Evolutionary conservation across 2,888 invertebrate genomes (phyloP), one percentile per base, ranked within the genome.

Genomic region (Xylocampa areola): DNA sequence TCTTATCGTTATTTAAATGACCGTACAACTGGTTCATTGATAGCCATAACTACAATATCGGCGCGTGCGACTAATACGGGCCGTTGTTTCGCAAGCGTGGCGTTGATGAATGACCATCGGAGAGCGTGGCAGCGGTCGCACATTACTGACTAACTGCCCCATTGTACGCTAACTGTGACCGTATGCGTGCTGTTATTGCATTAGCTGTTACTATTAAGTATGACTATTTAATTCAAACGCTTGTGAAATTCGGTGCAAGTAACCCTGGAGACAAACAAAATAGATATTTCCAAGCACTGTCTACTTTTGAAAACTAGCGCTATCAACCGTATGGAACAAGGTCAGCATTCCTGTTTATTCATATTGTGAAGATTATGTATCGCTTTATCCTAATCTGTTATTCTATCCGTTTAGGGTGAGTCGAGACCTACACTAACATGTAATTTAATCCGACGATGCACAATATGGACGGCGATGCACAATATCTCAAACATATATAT

Each of bases 151-250:
- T 39, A 52, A 44, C 49, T 49, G 35, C 16, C 30, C 33, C 13
- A 48, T 61, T 61, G 39, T 52, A 43, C 29, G 21, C 27, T 68
- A 48, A 45, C 41, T 50, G 21, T n/a, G 32, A 23, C 41, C 47
- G 47, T 29, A 52, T 25, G 35, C 43, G 11, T 53, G 64, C 27
- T 35, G 39, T 32, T 44, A 10, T 39, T 48, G 30, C 47, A 48
- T 40, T 59, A 36, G 25, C 41, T 10, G 17, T 17, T 36, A 37
- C n/a, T 17, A 61, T 51, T 47, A 29, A 7, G n/a, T n/a, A n/a
- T n/a, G 27, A 27, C 19, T 10, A 30, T 33, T 40, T 48, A 16
- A 21, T 27, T 30, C 7, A 13, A 62, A 39, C 16, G 25, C 3
- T 47, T 32, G 23, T 37, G 10, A 39, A 47, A 51, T 51, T 39